These are phyloP conservation scores for Limnephilus rhombicus DNA, from an alignment of 2,888 invertebrate genomes.

Conservation along the genomic window DNA sequence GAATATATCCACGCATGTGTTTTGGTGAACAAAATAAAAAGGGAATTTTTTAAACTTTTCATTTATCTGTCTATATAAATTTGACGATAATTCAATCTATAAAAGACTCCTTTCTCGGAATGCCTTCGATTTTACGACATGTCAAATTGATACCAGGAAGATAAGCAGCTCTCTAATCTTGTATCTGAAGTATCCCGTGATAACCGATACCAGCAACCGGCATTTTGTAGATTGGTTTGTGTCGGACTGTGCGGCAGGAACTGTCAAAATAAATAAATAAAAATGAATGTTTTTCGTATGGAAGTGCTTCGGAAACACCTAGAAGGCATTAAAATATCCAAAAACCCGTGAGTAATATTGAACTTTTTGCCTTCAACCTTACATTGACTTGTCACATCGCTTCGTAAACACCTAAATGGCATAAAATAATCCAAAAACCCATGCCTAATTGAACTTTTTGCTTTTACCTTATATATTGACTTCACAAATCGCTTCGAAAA, in stretches of 20 bases:
- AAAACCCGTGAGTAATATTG: too few relatives aligned
- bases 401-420: too few relatives aligned
- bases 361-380: too few relatives aligned
- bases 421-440: too few relatives aligned
- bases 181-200: background rate
- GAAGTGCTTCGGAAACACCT: slow-evolving; percentile 61
- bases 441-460: too few relatives aligned
- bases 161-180: background rate
- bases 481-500: too few relatives aligned
- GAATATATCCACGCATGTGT: too few relatives aligned
- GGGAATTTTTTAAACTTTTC: background rate
- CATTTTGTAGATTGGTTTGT: background rate
- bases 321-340: background rate
- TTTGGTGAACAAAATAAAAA: too few relatives aligned
- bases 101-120: background rate
- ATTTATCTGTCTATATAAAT: background rate
- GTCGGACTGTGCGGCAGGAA: background rate
- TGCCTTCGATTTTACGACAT: background rate
- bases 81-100: background rate
- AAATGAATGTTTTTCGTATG: slow-evolving; percentile 54
- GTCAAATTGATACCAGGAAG: background rate
- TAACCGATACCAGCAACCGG: background rate
- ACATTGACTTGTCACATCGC: too few relatives aligned
- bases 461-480: too few relatives aligned
- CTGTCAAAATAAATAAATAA: background rate